Conservation (phyloP, 1,140 invertebrate genomes). For the Drosophila nasuta region DNA sequence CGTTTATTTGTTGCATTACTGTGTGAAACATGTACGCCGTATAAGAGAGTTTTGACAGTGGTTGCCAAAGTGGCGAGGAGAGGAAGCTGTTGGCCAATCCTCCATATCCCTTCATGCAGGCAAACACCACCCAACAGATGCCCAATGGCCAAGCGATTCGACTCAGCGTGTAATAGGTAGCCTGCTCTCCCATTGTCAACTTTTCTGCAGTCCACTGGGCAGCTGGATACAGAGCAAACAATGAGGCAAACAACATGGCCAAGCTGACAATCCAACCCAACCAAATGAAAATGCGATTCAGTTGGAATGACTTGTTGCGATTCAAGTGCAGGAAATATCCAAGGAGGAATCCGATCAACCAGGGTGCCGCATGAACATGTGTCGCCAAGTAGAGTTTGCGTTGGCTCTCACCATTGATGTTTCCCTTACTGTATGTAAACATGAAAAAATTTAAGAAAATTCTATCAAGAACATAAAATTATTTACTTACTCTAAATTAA, state of each 20-base stretch:
- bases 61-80: conserved; percentile 85
- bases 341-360: conserved; percentile 66
- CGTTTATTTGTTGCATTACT: conserved; percentile 50
- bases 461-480: too few relatives aligned
- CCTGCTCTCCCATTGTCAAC: conserved; percentile 9
- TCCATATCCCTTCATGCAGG: conserved; percentile 88
- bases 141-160: conserved; percentile 87
- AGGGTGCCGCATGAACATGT: conserved; percentile 63
- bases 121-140: conserved; percentile 89
- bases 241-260: conserved; percentile 58
- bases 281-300: conserved; percentile 30
- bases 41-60: conserved; percentile 85
- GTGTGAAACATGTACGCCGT: conserved; percentile 86
- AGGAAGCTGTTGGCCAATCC: conserved; percentile 86
- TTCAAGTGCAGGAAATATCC: conserved; percentile 63
- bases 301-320: conserved; percentile 36
- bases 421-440: conserved; percentile 84
- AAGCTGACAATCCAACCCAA: conserved; percentile 61
- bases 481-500: conserved; percentile 36
- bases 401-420: background rate
- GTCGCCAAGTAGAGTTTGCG: conserved; percentile 58
- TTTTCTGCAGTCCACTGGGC: conserved; percentile 54
- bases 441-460: conserved; percentile 30
- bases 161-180: conserved; percentile 85
- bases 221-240: conserved; percentile 74